These are phyloP conservation scores for Etheostoma spectabile DNA, from an alignment of 2,113 vertebrate species.

Conservation along the genomic window DNA sequence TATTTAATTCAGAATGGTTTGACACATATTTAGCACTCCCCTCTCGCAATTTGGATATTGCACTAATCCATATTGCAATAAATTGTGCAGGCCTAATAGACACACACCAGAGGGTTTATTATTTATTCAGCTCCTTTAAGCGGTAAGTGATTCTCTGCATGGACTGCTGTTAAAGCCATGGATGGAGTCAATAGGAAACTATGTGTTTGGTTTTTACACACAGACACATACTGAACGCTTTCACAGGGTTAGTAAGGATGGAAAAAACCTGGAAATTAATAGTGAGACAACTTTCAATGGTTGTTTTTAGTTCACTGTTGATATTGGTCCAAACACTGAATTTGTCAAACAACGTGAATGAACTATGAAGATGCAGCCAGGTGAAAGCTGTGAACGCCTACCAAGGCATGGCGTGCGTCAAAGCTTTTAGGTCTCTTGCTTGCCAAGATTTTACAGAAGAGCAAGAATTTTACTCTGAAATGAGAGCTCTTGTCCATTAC, in stretches of 20 bases:
- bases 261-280: conserved; percentile 57
- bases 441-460: not conserved
- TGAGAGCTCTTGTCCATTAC: not conserved
- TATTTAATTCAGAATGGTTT: no score
- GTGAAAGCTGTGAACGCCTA: not conserved
- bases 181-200: conserved; percentile 74
- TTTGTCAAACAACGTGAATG: not conserved
- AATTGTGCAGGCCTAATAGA: not conserved
- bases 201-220: conserved; percentile 69
- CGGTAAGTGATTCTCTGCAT: conserved; percentile 65
- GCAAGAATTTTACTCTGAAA: not conserved
- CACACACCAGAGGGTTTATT: not conserved
- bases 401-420: not conserved
- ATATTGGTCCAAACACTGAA: not conserved
- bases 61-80: no score
- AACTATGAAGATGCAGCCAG: not conserved
- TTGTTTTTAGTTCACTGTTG: conserved; percentile 7
- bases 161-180: conserved; percentile 58
- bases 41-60: no score
- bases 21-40: no score
- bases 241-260: conserved; percentile 44
- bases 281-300: conserved; percentile 22
- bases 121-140: conserved; percentile 20
- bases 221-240: conserved; percentile 41
- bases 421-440: not conserved